These are phyloP conservation scores for Peromyscus eremicus DNA, from an alignment of 2,797 vertebrate species.

Conservation along the genomic window DNA sequence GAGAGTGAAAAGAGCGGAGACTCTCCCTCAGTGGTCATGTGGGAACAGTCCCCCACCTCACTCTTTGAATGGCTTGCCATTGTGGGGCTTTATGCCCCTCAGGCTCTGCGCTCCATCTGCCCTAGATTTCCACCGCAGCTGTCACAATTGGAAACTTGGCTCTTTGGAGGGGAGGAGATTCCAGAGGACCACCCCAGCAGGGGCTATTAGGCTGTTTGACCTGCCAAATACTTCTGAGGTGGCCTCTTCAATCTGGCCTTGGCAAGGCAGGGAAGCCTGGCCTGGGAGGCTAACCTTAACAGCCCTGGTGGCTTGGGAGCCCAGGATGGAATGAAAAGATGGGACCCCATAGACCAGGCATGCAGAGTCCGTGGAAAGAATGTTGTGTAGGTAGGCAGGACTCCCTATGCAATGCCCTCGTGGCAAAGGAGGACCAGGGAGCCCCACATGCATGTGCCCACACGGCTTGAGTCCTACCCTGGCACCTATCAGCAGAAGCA, in stretches of 20 bases:
- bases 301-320: conserved; percentile 66
- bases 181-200: background rate
- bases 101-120: background rate
- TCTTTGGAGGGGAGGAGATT: background rate
- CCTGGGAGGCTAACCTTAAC: conserved; percentile 63
- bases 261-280: background rate
- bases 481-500: background rate
- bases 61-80: background rate
- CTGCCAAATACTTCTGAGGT: background rate
- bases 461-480: background rate
- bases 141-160: background rate
- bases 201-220: background rate
- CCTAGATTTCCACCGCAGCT: background rate
- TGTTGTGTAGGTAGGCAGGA: background rate
- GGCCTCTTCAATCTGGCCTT: background rate
- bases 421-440: background rate
- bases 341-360: conserved; percentile 34
- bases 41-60: background rate
- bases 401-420: background rate
- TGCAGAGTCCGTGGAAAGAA: conserved; percentile 73
- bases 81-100: no score
- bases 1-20: background rate
- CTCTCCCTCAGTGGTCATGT: no score
- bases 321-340: background rate
- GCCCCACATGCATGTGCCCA: background rate